These are phyloP conservation scores for Tetranychus cinnabarinus DNA, from an alignment of 1,140 invertebrate species.

Conservation along the genomic window DNA sequence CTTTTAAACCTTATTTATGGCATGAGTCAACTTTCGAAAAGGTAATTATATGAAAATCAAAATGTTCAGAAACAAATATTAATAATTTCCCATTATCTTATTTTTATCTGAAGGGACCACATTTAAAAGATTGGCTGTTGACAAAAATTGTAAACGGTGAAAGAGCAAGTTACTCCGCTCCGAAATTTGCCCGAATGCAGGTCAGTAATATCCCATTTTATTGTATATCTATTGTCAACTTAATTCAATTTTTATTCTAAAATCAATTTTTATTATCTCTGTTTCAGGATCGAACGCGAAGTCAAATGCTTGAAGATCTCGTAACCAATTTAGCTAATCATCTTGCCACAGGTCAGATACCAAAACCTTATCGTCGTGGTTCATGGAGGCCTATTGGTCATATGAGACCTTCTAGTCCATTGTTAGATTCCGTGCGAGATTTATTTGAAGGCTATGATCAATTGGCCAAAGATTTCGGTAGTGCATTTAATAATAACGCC, in stretches of 20 bases:
- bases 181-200: conserved; percentile 85
- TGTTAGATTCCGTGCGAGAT: conserved; percentile 59
- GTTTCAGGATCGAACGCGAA: conserved; percentile 50
- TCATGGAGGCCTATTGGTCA: conserved; percentile 85
- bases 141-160: conserved; percentile 97
- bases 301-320: conserved; percentile 78
- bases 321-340: conserved; percentile 80
- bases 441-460: conserved; percentile 86
- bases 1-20: conserved; percentile 16
- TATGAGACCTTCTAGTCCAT: conserved; percentile 66
- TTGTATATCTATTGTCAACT: neutral
- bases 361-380: conserved; percentile 66
- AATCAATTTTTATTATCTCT: conserved; percentile 14
- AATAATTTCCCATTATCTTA: neutral
- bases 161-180: conserved; percentile 79
- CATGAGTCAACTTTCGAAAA: conserved; percentile 14
- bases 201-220: conserved; percentile 1
- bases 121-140: conserved; percentile 74
- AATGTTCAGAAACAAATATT: neutral
- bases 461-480: conserved; percentile 70
- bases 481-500: conserved; percentile 50
- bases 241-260: neutral
- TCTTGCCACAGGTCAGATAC: conserved; percentile 78
- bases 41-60: neutral
- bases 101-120: conserved; percentile 37